Conservation (phyloP, 2,113 vertebrate genomes). For the Barbus barbus region DNA sequence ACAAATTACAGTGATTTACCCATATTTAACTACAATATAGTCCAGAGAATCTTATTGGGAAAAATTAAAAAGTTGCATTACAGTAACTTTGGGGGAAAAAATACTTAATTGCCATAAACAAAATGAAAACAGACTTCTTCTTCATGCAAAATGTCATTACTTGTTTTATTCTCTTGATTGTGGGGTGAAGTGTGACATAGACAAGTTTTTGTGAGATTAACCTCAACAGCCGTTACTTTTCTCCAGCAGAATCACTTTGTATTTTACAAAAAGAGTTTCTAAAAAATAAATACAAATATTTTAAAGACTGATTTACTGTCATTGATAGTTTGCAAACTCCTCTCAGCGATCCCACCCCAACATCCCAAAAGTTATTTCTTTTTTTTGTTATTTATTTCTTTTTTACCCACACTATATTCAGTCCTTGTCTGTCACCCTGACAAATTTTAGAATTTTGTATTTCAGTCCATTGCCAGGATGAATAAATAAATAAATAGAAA, state of each 20-base stretch:
- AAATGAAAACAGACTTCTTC: background rate
- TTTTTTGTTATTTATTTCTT: constrained; percentile 21
- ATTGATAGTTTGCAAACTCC: constrained; percentile 44
- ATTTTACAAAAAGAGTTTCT: constrained; percentile 73
- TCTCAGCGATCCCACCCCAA: constrained; percentile 10
- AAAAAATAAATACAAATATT: constrained; percentile 78
- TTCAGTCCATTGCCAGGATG: constrained; percentile 43
- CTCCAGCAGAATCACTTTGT: constrained; percentile 32
- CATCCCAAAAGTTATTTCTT: no score
- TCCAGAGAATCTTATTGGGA: background rate
- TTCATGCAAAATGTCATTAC: background rate
- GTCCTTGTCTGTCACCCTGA: constrained; percentile 24
- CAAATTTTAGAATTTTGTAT: constrained; percentile 36
- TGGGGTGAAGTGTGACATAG: background rate
- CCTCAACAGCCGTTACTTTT: background rate
- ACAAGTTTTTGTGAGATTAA: background rate
- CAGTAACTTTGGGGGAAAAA: background rate
- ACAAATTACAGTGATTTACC: background rate
- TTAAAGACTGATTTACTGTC: constrained; percentile 59
- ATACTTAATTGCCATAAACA: background rate
- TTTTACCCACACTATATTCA: constrained; percentile 19
- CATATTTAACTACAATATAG: background rate
- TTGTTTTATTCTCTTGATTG: background rate
- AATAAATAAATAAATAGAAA: constrained; percentile 78
- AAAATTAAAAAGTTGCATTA: background rate